A percentile compares a stretch with the other conserved stretches of the same genome.
These are phyloP conservation scores for Zhengitettix transpicula DNA, from an alignment of 2,888 invertebrate genomes.

Conservation along the genomic window DNA sequence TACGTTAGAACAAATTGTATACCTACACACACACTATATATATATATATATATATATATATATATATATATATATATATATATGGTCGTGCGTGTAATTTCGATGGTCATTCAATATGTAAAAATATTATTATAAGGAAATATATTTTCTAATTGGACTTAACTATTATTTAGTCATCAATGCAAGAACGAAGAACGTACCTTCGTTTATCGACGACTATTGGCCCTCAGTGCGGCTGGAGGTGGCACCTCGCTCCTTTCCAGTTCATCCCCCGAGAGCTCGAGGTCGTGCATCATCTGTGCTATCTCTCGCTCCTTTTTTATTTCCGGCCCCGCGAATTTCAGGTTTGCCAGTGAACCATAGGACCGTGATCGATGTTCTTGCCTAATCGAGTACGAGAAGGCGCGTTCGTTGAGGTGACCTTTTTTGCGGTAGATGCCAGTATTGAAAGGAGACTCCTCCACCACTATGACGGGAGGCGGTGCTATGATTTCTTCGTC, in stretches of 20 bases:
- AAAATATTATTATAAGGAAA: too few species aligned
- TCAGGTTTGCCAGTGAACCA: constrained; percentile 77
- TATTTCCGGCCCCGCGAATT: constrained; percentile 50
- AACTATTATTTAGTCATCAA: too few species aligned
- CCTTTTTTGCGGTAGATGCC: constrained; percentile 85
- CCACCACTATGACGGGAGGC: constrained; percentile 5
- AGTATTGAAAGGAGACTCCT: constrained; percentile 48
- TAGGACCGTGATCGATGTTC: constrained; percentile 86
- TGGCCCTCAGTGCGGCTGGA: background rate
- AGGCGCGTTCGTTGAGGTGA: constrained; percentile 81
- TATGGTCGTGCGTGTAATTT: too few species aligned
- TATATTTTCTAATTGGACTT: too few species aligned
- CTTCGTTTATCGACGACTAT: too few species aligned
- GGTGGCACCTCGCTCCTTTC: constrained; percentile 46
- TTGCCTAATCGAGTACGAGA: constrained; percentile 84
- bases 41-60: too few species aligned
- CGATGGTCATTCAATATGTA: too few species aligned
- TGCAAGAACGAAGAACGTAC: too few species aligned
- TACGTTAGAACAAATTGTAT: too few species aligned
- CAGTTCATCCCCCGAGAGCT: constrained; percentile 52
- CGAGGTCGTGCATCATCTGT: constrained; percentile 82
- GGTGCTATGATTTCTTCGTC: constrained; percentile 22
- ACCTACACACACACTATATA: too few species aligned
- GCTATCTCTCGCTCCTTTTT: constrained; percentile 80
- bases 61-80: too few species aligned